Base-by-base conservation (phyloP, 2,888 invertebrate species). In the Euzophera pinguis region DNA sequence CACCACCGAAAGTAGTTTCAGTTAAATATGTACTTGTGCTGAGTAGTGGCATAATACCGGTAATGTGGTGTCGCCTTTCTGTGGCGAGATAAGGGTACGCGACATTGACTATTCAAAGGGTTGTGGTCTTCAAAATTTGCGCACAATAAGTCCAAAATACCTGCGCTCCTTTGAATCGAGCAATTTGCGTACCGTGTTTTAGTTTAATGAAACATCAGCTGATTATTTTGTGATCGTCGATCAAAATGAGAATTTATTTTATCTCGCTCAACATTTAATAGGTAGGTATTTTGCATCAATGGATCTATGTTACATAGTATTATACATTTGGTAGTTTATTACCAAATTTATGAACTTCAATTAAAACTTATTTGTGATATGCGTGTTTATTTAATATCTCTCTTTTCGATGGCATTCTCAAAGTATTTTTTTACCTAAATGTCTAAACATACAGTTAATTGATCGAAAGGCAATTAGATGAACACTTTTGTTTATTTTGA, bases 71-170 rank as follows among this genome's bases (percentile, higher is more conserved):
- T 88, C 89, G 85, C 84, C 80, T 88, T 85, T 89, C 89, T 87
- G 88, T 76, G 88, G 87, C 78, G 79, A 89, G 90, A 90, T 90
- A 90, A 90, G 88, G 87, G 87, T 83, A 84, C 83, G 86, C 89
- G 89, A 88, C 88, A 89, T 89, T 88, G 89, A 88, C 88, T 90
- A 89, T 90, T 89, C 89, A 90, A 90, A 90, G 89, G 88, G 89
- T 81, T 88, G 89, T 74, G 88, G 89, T 88, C 86, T 78, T 86
- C 86, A 85, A 88, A 89, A 90, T 89, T 89, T 85, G 83, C 84
- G 87, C 86, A 87, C 89, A 86, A 89, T 89, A 89, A 85, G 79
- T 83, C 69, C 75, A 75, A 81, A 85, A 85, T 85, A 85, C 78
- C 80, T 80, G 74, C 63, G 67, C 69, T 72, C 62, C 75, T 81